Base-by-base conservation (phyloP, 2,888 invertebrate species). In the Cheilosia pagana region DNA sequence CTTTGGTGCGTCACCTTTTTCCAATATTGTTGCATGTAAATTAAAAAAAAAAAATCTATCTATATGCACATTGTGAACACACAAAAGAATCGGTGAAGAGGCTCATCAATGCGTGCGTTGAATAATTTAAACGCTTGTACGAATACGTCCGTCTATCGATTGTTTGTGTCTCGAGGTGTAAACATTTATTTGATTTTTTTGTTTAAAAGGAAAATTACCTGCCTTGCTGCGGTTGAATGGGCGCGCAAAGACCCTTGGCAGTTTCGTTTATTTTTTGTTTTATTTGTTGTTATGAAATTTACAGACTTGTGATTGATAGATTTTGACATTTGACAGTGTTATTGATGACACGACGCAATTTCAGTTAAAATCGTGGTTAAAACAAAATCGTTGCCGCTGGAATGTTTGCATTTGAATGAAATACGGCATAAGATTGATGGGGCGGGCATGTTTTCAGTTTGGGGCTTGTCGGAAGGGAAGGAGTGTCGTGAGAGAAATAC, bases 91-190 rank as follows among this genome's bases (percentile, higher is more conserved):
- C 57, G 60, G 21, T 45, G 55, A 68, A 57, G 68, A 67, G 31
- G 19, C 50, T 74, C 72, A 68, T 68, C 62, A 62, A 43, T 72
- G 35, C 82, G 77, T 82, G 82, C 48, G 72, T 43, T 77, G 82
- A 82, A 78, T 81, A 82, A 78, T 83, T 68, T 25, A 78, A 82
- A 63, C 55, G 67, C 50, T 35, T 25, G 14, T 35, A 10, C 21
- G 10, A 12, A 50, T 31, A 31, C 21, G 25, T 57, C 55, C 1
- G 28, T 31, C 2, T 57, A 39, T 16, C 59, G 43, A 50, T 57
- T 71, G 70, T 39, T 68, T 83, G 71, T 52, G 67, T 72, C 50
- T 50, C 68, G 52, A 83, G 63, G 78, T 78, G 82, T 83, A 83
- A 83, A 78, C 72, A 83, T 78, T 83, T 83, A 74, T 68, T 74